Percentiles rank a stretch among this genome's conserved stretches.
Conservation (phyloP, 2,888 invertebrate genomes). For the Diaphora mendica region DNA sequence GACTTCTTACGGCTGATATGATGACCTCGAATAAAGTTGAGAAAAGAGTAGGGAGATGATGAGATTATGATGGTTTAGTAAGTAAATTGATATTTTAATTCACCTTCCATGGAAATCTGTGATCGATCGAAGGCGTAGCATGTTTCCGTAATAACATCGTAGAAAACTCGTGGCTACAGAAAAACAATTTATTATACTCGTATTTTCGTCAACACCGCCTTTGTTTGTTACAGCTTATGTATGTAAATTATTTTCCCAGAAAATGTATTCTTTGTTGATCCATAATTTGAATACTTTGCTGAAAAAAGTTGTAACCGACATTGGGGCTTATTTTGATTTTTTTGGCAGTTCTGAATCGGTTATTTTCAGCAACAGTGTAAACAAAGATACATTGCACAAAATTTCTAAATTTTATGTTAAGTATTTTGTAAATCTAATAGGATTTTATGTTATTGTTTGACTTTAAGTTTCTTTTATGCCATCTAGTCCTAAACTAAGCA, state of each 20-base stretch:
- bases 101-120: not conserved
- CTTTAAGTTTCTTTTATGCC: too few species aligned
- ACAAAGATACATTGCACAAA: constrained; percentile 22
- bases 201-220: constrained; percentile 32
- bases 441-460: not conserved
- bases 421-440: constrained; percentile 6
- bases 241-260: constrained; percentile 52
- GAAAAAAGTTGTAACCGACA: constrained; percentile 41
- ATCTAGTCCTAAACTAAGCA: too few species aligned
- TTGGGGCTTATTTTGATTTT: constrained; percentile 40
- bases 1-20: too few species aligned
- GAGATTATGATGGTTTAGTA: not conserved
- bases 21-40: too few species aligned
- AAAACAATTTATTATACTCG: constrained; percentile 28
- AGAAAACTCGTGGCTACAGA: constrained; percentile 1
- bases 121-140: not conserved
- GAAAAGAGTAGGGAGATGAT: not conserved
- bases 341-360: constrained; percentile 28
- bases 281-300: constrained; percentile 50
- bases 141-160: not conserved
- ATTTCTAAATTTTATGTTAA: constrained; percentile 10
- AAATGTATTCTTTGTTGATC: constrained; percentile 49
- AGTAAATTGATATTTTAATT: not conserved
- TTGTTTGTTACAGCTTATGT: constrained; percentile 40
- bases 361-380: constrained; percentile 18